A percentile compares a stretch with the other conserved stretches of the same genome.
Evolutionary conservation across 2,797 vertebrate species (phyloP).

Genomic region (Melanotaenia boesemani): DNA sequence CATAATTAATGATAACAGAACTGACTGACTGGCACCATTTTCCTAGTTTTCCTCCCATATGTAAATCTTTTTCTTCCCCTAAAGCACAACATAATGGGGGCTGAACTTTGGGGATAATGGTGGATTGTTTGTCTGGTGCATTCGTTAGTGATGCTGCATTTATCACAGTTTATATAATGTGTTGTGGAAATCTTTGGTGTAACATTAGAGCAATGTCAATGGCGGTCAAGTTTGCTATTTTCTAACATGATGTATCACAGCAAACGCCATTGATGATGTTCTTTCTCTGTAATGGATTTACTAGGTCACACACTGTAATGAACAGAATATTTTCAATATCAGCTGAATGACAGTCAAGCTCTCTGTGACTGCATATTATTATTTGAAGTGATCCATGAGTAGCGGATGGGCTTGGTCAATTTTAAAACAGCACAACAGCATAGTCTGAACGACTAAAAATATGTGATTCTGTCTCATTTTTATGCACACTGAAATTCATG

Average conservation of each 20-base stretch:
- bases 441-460: not conserved
- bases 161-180: constrained; percentile 41
- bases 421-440: not conserved
- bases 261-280: constrained; percentile 13
- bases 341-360: constrained; percentile 27
- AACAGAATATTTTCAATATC: constrained; percentile 27
- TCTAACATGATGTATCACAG: constrained; percentile 25
- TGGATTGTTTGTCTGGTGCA: constrained; percentile 11
- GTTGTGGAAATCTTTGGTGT: constrained; percentile 31
- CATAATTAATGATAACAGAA: constrained; percentile 15
- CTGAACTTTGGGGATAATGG: constrained; percentile 4
- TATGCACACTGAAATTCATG: not conserved
- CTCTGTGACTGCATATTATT: constrained; percentile 15
- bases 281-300: constrained; percentile 29
- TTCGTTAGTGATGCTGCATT: constrained; percentile 24
- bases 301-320: constrained; percentile 18
- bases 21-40: not conserved
- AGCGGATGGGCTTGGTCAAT: constrained; percentile 6
- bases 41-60: not conserved
- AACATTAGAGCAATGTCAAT: constrained; percentile 48
- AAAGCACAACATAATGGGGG: constrained; percentile 1
- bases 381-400: constrained; percentile 11
- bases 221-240: constrained; percentile 2
- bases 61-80: constrained; percentile 6
- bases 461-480: not conserved